Conservation (phyloP, 1,140 invertebrate species). For the Trichonephila clavipes region DNA sequence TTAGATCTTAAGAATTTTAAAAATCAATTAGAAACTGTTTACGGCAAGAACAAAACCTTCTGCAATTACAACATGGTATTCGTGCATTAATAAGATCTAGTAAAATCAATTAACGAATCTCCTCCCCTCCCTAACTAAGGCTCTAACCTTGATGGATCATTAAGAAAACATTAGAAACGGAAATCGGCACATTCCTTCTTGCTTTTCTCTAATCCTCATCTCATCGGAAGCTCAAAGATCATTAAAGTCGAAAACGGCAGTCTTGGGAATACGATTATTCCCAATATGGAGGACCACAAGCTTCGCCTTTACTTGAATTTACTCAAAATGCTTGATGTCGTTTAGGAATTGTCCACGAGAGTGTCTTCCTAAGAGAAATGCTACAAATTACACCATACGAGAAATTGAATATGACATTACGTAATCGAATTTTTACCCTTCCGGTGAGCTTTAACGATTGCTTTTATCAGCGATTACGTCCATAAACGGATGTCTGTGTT, state of each 20-base stretch:
- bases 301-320: slow-evolving; percentile 39
- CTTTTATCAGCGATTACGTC: not conserved
- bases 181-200: slow-evolving; percentile 64
- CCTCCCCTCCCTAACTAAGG: not conserved
- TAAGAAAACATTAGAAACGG: slow-evolving; percentile 67
- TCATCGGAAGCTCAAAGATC: slow-evolving; percentile 52
- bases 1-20: not conserved
- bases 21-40: not conserved
- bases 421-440: slow-evolving; percentile 10
- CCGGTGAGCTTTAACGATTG: not conserved
- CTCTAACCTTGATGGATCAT: slow-evolving; percentile 46
- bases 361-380: not conserved
- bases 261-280: slow-evolving; percentile 35
- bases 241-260: slow-evolving; percentile 57
- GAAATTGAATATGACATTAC: slow-evolving; percentile 11
- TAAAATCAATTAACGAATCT: slow-evolving; percentile 62
- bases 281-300: not conserved
- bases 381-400: slow-evolving; percentile 13
- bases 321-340: slow-evolving; percentile 49
- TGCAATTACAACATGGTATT: not conserved
- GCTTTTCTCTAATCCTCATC: slow-evolving; percentile 51
- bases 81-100: slow-evolving; percentile 35
- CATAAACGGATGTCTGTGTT: not conserved
- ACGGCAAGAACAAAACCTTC: not conserved
- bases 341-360: slow-evolving; percentile 22